Percentiles rank a stretch among this genome's conserved stretches.
Conservation (phyloP, 92 coral and sea anemone genomes). For the Anthopleura xanthogrammica region DNA sequence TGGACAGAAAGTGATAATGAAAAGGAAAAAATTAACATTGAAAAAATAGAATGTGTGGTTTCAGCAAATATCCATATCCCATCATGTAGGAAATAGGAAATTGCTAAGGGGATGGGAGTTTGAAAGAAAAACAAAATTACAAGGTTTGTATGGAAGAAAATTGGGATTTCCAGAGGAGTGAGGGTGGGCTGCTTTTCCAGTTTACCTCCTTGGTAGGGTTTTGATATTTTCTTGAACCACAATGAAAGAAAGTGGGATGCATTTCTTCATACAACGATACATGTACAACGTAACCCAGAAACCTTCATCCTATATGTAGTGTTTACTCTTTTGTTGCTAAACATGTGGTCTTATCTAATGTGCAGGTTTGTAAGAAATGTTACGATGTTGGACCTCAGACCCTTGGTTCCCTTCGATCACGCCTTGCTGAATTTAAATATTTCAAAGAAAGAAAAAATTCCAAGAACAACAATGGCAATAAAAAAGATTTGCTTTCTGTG, state of each 20-base stretch:
- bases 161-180: too few relatives aligned
- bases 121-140: too few relatives aligned
- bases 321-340: background rate
- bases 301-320: background rate
- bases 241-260: too few relatives aligned
- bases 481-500: background rate
- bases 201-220: too few relatives aligned
- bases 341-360: background rate
- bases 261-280: too few relatives aligned
- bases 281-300: too few relatives aligned
- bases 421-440: conserved; percentile 35
- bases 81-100: too few relatives aligned
- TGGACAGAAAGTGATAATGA: background rate
- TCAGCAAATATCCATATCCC: too few relatives aligned
- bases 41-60: background rate
- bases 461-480: conserved; percentile 4
- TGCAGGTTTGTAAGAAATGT: conserved; percentile 83
- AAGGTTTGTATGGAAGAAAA: too few relatives aligned
- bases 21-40: background rate
- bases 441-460: conserved; percentile 18
- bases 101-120: too few relatives aligned
- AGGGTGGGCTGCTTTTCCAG: too few relatives aligned
- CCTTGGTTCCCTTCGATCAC: conserved; percentile 57
- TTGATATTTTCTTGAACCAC: too few relatives aligned
- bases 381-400: conserved; percentile 92